Evolutionary conservation across 1,140 invertebrate genomes (phyloP).

Genomic region (Scaptodrosophila lebanonensis): DNA sequence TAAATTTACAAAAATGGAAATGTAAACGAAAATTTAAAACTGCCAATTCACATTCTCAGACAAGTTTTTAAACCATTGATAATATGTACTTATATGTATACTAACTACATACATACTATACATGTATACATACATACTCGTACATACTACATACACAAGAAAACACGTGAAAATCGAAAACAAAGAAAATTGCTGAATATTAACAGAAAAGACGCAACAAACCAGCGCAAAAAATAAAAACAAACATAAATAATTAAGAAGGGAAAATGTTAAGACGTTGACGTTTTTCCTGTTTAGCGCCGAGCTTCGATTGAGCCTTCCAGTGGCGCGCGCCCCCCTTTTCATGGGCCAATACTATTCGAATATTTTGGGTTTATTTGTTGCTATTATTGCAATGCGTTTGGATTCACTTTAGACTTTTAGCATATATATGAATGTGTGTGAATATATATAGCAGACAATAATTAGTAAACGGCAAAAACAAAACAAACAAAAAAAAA

Average conservation of each 20-base stretch:
- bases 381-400: conserved; percentile 10
- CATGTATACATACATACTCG: too few species aligned
- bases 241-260: conserved; percentile 4
- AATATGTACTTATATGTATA: conserved; percentile 24
- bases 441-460: conserved; percentile 74
- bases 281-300: too few species aligned
- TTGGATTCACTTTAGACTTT: conserved; percentile 31
- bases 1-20: conserved; percentile 16
- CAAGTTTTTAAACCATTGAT: conserved; percentile 38
- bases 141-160: conserved; percentile 8
- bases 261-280: too few species aligned
- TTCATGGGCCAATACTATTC: too few species aligned
- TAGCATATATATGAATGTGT: conserved; percentile 50
- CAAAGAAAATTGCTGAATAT: conserved; percentile 66
- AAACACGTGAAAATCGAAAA: conserved; percentile 15
- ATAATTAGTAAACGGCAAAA: conserved; percentile 62
- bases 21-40: conserved; percentile 52
- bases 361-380: too few species aligned
- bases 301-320: too few species aligned
- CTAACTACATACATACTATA: conserved; percentile 26
- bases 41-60: conserved; percentile 72
- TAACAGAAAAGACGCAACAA: conserved; percentile 21
- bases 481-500: conserved; percentile 25
- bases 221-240: conserved; percentile 5
- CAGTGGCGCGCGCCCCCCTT: too few species aligned